Evolutionary conservation across 2,113 vertebrate species (phyloP).

Genomic region (Myxocyprinus asiaticus): DNA sequence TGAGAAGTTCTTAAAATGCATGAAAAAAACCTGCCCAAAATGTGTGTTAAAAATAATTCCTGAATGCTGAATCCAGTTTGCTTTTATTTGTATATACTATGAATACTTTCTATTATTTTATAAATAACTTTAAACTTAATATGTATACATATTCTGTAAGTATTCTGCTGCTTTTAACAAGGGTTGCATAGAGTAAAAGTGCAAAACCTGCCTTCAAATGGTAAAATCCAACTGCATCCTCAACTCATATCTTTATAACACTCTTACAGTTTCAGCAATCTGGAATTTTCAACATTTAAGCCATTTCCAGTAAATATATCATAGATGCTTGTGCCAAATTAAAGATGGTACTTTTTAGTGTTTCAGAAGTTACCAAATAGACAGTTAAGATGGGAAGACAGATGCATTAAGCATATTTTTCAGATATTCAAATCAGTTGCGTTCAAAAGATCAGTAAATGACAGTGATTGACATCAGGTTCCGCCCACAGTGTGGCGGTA

Average conservation of each 20-base stretch:
- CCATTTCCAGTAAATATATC: neutral
- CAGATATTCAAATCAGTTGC: slow-evolving; percentile 8
- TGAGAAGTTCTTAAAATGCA: no score
- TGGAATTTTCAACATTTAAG: neutral
- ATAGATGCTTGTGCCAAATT: neutral
- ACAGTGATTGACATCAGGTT: slow-evolving; percentile 35
- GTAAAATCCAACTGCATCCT: neutral
- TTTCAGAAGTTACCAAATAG: neutral
- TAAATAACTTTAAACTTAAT: no score
- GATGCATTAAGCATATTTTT: neutral
- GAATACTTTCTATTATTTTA: no score
- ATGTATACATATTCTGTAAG: no score
- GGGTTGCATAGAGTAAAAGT: neutral
- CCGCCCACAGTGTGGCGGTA: slow-evolving; percentile 22
- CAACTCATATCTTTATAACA: neutral
- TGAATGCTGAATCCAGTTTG: no score
- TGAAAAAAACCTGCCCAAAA: no score
- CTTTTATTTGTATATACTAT: no score
- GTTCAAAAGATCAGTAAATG: slow-evolving; percentile 28
- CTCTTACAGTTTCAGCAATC: neutral
- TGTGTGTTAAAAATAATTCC: no score
- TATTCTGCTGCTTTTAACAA: neutral
- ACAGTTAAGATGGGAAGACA: neutral
- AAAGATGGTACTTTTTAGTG: slow-evolving; percentile 2
- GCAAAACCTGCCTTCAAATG: no score